These are phyloP conservation scores for Glaucomys volans DNA, from an alignment of 2,113 vertebrate species.

Conservation along the genomic window DNA sequence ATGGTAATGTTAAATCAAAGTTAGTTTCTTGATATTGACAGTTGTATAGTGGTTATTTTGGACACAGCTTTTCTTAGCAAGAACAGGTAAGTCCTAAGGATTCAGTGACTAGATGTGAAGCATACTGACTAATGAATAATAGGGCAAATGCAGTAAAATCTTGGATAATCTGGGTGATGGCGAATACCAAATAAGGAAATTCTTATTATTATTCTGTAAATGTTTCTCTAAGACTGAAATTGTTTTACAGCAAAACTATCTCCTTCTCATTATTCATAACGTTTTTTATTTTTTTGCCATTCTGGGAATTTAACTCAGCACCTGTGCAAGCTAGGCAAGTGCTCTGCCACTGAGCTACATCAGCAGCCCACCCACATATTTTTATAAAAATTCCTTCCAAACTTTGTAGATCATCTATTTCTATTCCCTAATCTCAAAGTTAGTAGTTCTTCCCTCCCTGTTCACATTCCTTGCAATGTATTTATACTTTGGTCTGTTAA, in stretches of 20 bases:
- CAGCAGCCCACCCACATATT: neutral
- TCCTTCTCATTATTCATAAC: no score
- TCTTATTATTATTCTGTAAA: neutral
- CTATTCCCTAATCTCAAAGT: neutral
- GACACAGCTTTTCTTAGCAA: neutral
- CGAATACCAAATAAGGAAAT: neutral
- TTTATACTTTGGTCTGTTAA: neutral
- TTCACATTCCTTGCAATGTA: neutral
- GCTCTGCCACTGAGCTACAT: neutral
- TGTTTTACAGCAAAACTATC: neutral
- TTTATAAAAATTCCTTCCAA: neutral
- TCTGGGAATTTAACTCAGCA: neutral
- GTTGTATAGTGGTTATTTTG: neutral
- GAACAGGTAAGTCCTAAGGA: neutral
- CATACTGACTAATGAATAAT: neutral
- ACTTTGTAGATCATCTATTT: neutral
- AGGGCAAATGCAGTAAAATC: neutral
- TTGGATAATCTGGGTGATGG: neutral
- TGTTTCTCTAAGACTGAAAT: neutral
- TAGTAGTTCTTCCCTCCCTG: neutral
- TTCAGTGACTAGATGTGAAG: neutral
- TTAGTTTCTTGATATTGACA: neutral
- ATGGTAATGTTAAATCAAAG: neutral
- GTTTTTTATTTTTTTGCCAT: neutral
- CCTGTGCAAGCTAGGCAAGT: neutral